These are phyloP conservation scores for Polyergus mexicanus DNA, from an alignment of 1,140 invertebrate species.

Conservation along the genomic window DNA sequence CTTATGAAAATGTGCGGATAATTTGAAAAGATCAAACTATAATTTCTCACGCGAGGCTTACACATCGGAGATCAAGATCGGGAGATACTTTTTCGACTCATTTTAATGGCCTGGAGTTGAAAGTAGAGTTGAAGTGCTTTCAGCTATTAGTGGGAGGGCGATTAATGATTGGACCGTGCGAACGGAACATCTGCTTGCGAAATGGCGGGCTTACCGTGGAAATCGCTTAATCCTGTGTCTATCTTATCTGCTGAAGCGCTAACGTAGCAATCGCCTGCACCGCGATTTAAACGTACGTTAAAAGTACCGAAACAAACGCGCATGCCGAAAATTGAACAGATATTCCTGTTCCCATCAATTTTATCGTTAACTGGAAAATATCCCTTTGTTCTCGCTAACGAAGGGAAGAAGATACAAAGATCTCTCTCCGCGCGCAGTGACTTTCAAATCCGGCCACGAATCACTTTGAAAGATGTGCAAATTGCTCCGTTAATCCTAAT, in stretches of 20 bases:
- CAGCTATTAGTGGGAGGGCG: constrained; percentile 72
- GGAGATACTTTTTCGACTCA: constrained; percentile 66
- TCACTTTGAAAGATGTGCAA: constrained; percentile 40
- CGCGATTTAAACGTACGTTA: constrained; percentile 19
- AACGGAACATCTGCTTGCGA: constrained; percentile 73
- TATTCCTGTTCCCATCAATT: constrained; percentile 9
- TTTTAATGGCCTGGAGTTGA: constrained; percentile 72
- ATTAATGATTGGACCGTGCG: constrained; percentile 74
- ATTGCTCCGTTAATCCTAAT: constrained; percentile 68
- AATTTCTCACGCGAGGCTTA: constrained; percentile 33
- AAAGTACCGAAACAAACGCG: constrained; percentile 35
- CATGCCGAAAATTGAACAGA: not conserved
- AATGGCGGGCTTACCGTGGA: constrained; percentile 72
- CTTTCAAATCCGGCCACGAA: not conserved
- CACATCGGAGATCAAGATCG: constrained; percentile 54
- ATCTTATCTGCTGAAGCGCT: constrained; percentile 68
- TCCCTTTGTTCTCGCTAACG: not conserved
- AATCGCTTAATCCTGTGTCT: constrained; percentile 73
- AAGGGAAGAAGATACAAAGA: not conserved
- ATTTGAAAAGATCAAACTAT: constrained; percentile 12
- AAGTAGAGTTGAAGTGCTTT: constrained; percentile 73
- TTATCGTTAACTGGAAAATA: not conserved
- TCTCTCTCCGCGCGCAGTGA: not conserved
- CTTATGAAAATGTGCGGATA: not conserved
- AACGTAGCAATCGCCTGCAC: constrained; percentile 11